Conservation (phyloP, 64 coral and sea anemone genomes). For the Pocillopora verrucosa region DNA sequence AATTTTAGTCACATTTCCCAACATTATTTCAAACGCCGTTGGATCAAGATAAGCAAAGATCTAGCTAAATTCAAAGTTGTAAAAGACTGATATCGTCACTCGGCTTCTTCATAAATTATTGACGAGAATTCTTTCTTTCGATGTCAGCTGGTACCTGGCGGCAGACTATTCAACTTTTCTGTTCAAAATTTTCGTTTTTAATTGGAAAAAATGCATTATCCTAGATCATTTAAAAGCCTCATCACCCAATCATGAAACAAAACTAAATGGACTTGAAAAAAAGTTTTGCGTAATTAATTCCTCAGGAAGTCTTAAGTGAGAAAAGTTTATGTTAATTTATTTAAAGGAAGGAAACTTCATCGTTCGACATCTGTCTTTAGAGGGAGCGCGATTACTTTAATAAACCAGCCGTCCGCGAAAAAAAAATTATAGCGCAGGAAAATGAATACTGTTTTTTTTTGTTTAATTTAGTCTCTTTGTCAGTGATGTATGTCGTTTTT, state of each 20-base stretch:
- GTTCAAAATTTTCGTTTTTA: background rate
- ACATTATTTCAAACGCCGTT: background rate
- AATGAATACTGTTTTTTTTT: no score
- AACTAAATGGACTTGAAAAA: background rate
- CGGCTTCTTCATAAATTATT: background rate
- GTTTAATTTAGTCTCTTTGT: no score
- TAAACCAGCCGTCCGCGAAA: no score
- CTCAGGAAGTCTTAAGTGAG: no score
- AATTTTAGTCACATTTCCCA: background rate
- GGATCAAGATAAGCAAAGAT: background rate
- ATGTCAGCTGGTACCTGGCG: conserved; percentile 2
- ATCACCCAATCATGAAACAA: background rate
- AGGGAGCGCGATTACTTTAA: no score
- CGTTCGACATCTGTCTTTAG: no score
- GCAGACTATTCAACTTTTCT: background rate
- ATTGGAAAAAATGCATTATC: background rate
- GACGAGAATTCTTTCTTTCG: background rate
- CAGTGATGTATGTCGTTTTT: no score
- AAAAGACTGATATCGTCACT: conserved; percentile 15
- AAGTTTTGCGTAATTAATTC: no score
- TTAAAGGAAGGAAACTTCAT: no score
- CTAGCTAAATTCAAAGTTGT: conserved; percentile 47
- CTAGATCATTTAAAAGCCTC: background rate
- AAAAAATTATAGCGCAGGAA: no score
- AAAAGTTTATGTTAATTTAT: no score